Percentiles rank a stretch among this genome's conserved stretches.
Evolutionary conservation across 2,888 invertebrate genomes (phyloP).

Genomic region (Parascotia fuliginaria): DNA sequence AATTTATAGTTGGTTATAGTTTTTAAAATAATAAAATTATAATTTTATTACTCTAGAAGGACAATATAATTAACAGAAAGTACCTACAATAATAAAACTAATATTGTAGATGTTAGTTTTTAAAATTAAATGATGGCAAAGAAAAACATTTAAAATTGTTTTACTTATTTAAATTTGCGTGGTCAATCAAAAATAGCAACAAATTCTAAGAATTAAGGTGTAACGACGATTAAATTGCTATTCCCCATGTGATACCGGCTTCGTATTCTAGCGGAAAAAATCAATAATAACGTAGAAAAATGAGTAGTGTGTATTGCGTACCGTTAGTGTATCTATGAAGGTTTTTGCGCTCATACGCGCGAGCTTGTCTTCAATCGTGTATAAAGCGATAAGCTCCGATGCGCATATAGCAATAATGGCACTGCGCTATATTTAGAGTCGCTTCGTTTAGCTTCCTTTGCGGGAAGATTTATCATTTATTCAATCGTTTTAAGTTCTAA

Average conservation of each 20-base stretch:
- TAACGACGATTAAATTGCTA: not conserved
- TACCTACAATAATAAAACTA: no score
- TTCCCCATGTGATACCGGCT: slow-evolving; percentile 7
- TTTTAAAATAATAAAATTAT: not conserved
- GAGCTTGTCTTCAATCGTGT: slow-evolving; percentile 70
- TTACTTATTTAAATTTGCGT: not conserved
- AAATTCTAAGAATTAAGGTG: not conserved
- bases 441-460: slow-evolving; percentile 65
- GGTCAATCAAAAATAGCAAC: not conserved
- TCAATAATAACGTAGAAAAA: slow-evolving; percentile 58
- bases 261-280: slow-evolving; percentile 32
- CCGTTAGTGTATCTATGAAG: slow-evolving; percentile 64
- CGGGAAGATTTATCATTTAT: slow-evolving; percentile 51
- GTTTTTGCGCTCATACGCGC: slow-evolving; percentile 69
- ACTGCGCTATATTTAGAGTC: slow-evolving; percentile 73
- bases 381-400: slow-evolving; percentile 77
- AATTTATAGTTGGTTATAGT: no score
- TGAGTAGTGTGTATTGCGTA: slow-evolving; percentile 59
- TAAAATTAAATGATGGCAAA: no score
- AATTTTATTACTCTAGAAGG: no score
- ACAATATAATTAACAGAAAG: not conserved
- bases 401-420: slow-evolving; percentile 67
- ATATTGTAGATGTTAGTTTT: no score
- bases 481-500: slow-evolving; percentile 42
- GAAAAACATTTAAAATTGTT: not conserved